Evolutionary conservation across 2,888 invertebrate species (phyloP).

Genomic region (Latheticus oryzae): DNA sequence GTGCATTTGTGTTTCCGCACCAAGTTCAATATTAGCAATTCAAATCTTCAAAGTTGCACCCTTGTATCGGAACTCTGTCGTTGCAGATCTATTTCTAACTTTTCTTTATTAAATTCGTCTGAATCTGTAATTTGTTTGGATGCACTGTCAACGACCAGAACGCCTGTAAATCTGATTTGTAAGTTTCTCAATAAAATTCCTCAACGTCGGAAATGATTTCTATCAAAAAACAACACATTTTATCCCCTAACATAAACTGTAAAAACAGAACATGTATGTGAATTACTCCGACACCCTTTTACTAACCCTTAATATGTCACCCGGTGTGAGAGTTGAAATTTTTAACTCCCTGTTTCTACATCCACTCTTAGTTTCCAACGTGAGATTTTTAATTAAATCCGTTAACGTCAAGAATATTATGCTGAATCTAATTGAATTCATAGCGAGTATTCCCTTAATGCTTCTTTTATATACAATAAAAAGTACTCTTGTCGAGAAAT

Average conservation of each 20-base stretch:
- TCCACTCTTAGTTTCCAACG: constrained; percentile 7
- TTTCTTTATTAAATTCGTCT: constrained; percentile 45
- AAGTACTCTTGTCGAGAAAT: constrained; percentile 9
- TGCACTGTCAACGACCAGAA: constrained; percentile 34
- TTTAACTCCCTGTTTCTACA: constrained; percentile 15
- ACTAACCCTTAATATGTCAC: constrained; percentile 21
- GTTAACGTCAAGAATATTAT: constrained; percentile 11
- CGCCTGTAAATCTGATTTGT: constrained; percentile 16
- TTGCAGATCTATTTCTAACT: constrained; percentile 44
- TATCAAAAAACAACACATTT: too few relatives aligned
- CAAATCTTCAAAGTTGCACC: constrained; percentile 35
- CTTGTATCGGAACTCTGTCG: constrained; percentile 38
- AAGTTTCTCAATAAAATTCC: too few relatives aligned
- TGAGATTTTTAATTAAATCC: constrained; percentile 29
- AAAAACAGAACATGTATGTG: constrained; percentile 5
- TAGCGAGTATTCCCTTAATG: constrained; percentile 10
- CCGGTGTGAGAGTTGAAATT: constrained; percentile 23
- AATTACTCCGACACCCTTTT: constrained; percentile 13
- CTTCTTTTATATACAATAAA: constrained; percentile 9
- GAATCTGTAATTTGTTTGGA: constrained; percentile 43
- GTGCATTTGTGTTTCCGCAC: constrained; percentile 15
- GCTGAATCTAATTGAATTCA: constrained; percentile 18
- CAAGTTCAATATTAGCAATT: constrained; percentile 29
- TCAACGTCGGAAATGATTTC: constrained; percentile 8
- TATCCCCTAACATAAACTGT: too few relatives aligned